Conservation (phyloP, 2,113 vertebrate species). For the Podarcis raffonei region DNA sequence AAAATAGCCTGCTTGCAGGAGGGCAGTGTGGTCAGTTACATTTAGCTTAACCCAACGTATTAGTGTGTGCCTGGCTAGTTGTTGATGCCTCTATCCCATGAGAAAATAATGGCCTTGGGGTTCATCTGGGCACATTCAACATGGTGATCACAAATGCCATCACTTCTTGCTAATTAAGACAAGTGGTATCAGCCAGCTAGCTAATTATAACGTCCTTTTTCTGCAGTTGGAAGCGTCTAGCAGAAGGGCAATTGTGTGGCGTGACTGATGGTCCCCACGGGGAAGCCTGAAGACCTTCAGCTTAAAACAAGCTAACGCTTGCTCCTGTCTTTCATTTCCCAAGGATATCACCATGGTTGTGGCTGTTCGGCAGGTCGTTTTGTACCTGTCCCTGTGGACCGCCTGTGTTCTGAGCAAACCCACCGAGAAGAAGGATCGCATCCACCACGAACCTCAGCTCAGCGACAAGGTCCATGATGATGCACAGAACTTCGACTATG, state of each 20-base stretch:
- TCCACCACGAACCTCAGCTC: slow-evolving; percentile 85
- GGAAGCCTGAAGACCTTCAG: not conserved
- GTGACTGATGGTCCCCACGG: not conserved
- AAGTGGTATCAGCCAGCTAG: not conserved
- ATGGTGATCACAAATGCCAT: not conserved
- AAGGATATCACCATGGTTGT: slow-evolving; percentile 58
- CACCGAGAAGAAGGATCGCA: slow-evolving; percentile 88
- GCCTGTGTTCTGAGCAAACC: slow-evolving; percentile 83
- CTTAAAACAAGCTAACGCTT: not conserved
- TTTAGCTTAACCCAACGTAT: not conserved
- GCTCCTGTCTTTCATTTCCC: not conserved
- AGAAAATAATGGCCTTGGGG: not conserved
- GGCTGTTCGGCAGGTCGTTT: slow-evolving; percentile 76
- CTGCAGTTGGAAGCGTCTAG: not conserved
- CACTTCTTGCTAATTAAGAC: not conserved
- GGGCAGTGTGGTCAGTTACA: not conserved
- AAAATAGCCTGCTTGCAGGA: not conserved
- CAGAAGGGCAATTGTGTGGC: too few relatives aligned
- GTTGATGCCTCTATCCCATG: fast-evolving
- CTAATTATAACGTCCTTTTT: not conserved
- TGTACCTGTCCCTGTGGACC: slow-evolving; percentile 80
- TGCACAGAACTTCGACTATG: slow-evolving; percentile 90
- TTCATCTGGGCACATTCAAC: not conserved
- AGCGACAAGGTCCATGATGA: slow-evolving; percentile 88
- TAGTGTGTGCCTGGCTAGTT: not conserved